These are phyloP conservation scores for Saccopteryx leptura DNA, from an alignment of 2,113 vertebrate genomes.

Conservation along the genomic window DNA sequence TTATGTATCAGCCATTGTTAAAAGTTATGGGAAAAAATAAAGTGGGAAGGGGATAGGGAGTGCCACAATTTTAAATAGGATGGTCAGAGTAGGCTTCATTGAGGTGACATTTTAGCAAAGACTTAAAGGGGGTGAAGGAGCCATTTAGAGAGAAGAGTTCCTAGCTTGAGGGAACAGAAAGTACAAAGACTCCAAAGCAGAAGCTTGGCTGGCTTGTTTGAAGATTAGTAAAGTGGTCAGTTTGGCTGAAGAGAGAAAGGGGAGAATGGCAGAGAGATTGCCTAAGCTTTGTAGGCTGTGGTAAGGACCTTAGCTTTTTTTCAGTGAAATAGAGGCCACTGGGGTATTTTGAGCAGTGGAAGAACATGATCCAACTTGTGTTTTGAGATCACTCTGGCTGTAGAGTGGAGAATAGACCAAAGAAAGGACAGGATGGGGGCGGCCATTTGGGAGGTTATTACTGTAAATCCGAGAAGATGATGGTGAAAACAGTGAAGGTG, in stretches of 20 bases:
- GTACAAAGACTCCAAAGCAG: background rate
- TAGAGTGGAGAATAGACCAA: background rate
- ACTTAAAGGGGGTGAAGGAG: background rate
- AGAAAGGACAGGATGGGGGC: background rate
- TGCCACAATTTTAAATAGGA: background rate
- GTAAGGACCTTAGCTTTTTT: background rate
- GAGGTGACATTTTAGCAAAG: background rate
- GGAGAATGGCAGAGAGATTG: background rate
- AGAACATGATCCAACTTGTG: background rate
- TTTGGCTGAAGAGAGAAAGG: background rate
- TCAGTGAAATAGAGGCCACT: background rate
- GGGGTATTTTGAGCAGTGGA: background rate
- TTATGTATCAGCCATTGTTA: background rate
- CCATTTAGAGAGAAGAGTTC: background rate
- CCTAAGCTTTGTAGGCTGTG: background rate
- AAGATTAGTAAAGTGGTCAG: background rate
- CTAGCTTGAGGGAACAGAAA: background rate
- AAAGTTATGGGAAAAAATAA: background rate
- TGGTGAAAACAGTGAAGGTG: background rate
- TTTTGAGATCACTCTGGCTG: background rate
- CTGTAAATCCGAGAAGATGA: background rate
- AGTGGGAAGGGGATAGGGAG: background rate
- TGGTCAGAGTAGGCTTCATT: background rate
- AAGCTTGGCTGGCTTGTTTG: background rate
- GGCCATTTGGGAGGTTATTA: background rate